Percentiles rank a stretch among this genome's conserved stretches.
phyloP scores from a whole-genome alignment of 2,797 vertebrate species.

The Rousettus madagascariensis region DNA sequence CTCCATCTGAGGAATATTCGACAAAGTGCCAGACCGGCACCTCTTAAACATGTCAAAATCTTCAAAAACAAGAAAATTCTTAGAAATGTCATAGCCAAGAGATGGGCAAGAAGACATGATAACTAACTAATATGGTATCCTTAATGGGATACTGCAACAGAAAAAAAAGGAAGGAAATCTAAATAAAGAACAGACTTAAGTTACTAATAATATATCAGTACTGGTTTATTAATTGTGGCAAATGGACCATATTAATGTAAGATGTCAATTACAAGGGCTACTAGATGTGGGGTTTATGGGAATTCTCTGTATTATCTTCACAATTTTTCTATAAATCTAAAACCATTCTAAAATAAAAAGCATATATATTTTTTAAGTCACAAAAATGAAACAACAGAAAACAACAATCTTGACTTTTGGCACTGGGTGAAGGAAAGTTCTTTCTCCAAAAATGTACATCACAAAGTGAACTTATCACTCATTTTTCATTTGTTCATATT shows the following conservation, averaged over 20 bases:
- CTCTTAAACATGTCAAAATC: not conserved
- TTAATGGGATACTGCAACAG: not conserved
- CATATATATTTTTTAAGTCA: not conserved
- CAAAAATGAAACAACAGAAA: not conserved
- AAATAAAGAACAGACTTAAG: not conserved
- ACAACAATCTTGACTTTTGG: not conserved
- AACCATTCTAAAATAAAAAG: not conserved
- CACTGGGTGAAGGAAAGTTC: not conserved
- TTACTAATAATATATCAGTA: not conserved
- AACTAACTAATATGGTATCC: not conserved
- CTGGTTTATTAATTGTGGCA: not conserved
- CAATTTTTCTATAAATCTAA: not conserved
- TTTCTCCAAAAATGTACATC: not conserved
- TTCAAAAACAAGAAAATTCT: not conserved
- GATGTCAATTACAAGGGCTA: not conserved
- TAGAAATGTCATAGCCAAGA: not conserved
- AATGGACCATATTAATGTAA: not conserved
- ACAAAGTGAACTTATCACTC: not conserved
- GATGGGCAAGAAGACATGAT: not conserved
- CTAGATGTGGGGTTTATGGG: not conserved
- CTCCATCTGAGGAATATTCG: not conserved
- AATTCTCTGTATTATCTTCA: not conserved
- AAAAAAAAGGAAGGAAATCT: not conserved
- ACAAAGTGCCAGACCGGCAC: not conserved
- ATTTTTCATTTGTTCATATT: not conserved